These are phyloP conservation scores for Drosophila meridionalis DNA, from an alignment of 2,888 invertebrate genomes.

Conservation along the genomic window DNA sequence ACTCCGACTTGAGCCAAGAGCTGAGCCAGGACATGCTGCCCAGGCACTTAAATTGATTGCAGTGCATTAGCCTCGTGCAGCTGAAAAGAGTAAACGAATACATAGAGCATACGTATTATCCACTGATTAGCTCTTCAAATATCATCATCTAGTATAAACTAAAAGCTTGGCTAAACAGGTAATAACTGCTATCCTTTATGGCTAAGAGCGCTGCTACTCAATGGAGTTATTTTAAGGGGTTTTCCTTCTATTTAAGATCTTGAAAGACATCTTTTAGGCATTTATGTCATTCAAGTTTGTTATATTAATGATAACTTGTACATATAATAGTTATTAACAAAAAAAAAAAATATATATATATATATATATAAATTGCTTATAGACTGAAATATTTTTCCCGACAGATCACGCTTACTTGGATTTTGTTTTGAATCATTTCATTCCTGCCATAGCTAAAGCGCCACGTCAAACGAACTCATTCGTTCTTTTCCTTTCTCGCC, in stretches of 20 bases:
- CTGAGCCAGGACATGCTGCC: slow-evolving; percentile 8
- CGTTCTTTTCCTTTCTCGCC: background rate
- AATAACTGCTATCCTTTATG: background rate
- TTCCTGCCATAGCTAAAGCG: background rate
- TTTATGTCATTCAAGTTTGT: background rate
- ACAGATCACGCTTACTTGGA: no score
- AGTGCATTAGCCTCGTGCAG: slow-evolving; percentile 27
- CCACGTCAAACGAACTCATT: background rate
- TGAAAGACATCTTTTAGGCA: background rate
- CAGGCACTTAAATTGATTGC: slow-evolving; percentile 51
- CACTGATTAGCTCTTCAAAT: slow-evolving; percentile 15
- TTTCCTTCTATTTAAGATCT: no score
- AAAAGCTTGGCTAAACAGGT: background rate
- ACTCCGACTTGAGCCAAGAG: slow-evolving; percentile 1
- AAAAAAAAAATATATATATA: no score
- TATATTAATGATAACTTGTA: no score
- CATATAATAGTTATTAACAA: no score
- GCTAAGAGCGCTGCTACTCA: background rate
- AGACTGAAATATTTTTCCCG: no score
- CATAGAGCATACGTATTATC: slow-evolving; percentile 13
- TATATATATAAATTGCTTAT: no score
- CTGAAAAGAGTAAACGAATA: background rate
- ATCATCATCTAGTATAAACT: background rate
- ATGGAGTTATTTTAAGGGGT: background rate
- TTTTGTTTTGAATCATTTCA: background rate